These are phyloP conservation scores for Acleris literana DNA, from an alignment of 2,888 invertebrate species.

Conservation along the genomic window DNA sequence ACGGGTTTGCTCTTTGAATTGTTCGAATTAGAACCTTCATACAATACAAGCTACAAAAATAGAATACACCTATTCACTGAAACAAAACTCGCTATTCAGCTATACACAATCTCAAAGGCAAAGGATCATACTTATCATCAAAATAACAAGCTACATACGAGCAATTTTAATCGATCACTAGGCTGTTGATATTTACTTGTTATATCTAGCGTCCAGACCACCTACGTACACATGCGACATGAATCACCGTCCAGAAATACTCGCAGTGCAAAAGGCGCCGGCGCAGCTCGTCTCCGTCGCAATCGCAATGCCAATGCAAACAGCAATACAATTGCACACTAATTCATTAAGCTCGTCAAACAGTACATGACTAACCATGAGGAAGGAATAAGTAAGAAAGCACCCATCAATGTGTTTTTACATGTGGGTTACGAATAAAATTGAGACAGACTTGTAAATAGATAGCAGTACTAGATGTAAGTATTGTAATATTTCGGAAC, in stretches of 20 bases:
- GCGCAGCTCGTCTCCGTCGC: conserved; percentile 1
- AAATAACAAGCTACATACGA: too few species aligned
- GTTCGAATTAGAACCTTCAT: too few species aligned
- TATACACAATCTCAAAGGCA: too few species aligned
- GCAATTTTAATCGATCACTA: background rate
- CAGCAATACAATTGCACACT: background rate
- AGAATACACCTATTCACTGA: too few species aligned
- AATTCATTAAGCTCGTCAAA: conserved; percentile 7
- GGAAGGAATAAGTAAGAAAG: background rate
- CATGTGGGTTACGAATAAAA: too few species aligned
- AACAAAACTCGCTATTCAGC: too few species aligned
- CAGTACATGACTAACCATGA: background rate
- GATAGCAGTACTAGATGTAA: too few species aligned
- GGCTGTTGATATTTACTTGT: background rate
- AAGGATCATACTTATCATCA: too few species aligned
- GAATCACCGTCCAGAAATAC: conserved; percentile 16
- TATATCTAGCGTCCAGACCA: conserved; percentile 3
- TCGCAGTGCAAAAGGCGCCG: conserved; percentile 4
- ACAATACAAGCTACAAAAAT: too few species aligned
- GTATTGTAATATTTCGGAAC: too few species aligned
- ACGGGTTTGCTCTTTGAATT: too few species aligned
- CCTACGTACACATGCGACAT: background rate
- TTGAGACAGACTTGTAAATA: too few species aligned
- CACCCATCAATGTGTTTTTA: background rate
- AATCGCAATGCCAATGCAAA: conserved; percentile 14